Base-by-base conservation (phyloP, 2,888 invertebrate genomes). In the Escarpia spicata region DNA sequence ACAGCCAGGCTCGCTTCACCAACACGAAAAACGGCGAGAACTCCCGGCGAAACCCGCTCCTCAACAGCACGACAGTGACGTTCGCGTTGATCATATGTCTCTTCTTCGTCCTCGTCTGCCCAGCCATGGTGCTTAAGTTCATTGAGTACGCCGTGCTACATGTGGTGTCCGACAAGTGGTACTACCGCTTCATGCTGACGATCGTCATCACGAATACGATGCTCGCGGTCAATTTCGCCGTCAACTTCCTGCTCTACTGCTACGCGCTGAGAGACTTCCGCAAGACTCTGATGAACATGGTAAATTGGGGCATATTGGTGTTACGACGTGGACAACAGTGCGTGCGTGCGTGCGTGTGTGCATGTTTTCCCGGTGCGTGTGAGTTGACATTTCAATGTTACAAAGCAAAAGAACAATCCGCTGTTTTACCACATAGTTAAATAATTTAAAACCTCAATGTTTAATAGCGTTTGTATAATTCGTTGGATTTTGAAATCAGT, bases 261-360 rank as follows among this genome's bases (percentile, higher is more conserved):
- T 91, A 91, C 58, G 91, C 91, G 9, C 91, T 91, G n/a, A 31
- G 91, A 8, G 91, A 91, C 91, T 91, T 91, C 58, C 91, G 91
- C 19, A 91, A 91, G 45, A 91, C 52, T 43, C 31, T 91, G 45
- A 19, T 19, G 37, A 37, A 44, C 37, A 43, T 91, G 91, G 91
- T 91, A 44, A 91, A 44, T 44, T 58, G 91, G 37, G 3, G 58
- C 52, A 15, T 52, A 45, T n/a, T 37, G 37, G 0, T 45, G 0
- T 91, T n/a, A 45, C 26, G 26, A 15, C 75, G 26, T 6, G 75
- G 19, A 26, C 19, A 75, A 6, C 3, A 75, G 52, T 8, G 52
- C 15, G 52, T 52, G 52, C 15, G 52, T 52, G 52, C 15, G 52
- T 52, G 52, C 10, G 52, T 52, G 52, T 0, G 52, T 52, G 52